These are phyloP conservation scores for Aphaenogaster rudis DNA, from an alignment of 1,140 invertebrate genomes.

Conservation along the genomic window DNA sequence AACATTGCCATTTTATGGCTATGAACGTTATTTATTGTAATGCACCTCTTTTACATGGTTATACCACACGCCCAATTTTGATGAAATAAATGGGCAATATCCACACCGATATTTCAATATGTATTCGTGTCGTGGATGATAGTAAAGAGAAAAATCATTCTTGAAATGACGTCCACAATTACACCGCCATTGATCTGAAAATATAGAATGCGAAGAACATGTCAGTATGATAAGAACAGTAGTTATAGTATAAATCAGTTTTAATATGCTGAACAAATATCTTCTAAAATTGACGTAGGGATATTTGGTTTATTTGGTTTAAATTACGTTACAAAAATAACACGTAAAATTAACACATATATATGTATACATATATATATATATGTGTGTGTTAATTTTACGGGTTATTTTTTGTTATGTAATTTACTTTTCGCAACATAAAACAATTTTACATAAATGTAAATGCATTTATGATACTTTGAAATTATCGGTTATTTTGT, in stretches of 20 bases:
- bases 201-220: slow-evolving; percentile 63
- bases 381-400: not conserved
- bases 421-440: not conserved
- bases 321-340: no score
- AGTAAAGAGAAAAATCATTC: slow-evolving; percentile 72
- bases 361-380: no score
- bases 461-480: not conserved
- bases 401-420: not conserved
- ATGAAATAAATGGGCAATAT: slow-evolving; percentile 56
- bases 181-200: slow-evolving; percentile 80
- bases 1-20: not conserved
- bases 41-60: not conserved
- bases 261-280: slow-evolving; percentile 18
- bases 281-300: not conserved
- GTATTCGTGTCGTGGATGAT: slow-evolving; percentile 75
- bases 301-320: not conserved
- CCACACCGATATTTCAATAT: slow-evolving; percentile 68
- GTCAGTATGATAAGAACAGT: slow-evolving; percentile 61
- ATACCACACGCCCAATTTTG: not conserved
- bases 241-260: not conserved
- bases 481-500: not conserved
- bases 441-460: not conserved
- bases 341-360: no score
- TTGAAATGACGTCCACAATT: slow-evolving; percentile 76
- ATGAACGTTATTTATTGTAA: not conserved